Percentiles rank a stretch among this genome's conserved stretches.
Evolutionary conservation across 2,113 vertebrate genomes (phyloP).

Genomic region (Tetrax tetrax): DNA sequence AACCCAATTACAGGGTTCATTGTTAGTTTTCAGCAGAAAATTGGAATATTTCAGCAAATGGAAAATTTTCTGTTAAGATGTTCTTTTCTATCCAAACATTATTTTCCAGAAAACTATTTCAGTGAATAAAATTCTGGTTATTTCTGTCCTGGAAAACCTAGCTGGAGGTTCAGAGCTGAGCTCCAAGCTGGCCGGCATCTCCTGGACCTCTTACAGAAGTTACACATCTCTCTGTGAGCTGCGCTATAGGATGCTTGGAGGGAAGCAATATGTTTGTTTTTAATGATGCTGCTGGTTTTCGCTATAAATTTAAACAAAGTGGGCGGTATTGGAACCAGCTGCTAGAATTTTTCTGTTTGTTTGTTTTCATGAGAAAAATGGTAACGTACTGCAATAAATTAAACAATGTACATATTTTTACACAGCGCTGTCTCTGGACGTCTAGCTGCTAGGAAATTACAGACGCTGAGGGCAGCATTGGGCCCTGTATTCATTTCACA

Average conservation of each 20-base stretch:
- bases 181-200: background rate
- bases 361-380: conserved; percentile 66
- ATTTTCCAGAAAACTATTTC: background rate
- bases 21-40: conserved; percentile 64
- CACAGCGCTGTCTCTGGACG: background rate
- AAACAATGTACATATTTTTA: conserved; percentile 51
- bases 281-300: conserved; percentile 63
- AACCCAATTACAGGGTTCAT: conserved; percentile 38
- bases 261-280: conserved; percentile 59
- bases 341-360: conserved; percentile 39
- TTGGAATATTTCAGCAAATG: conserved; percentile 65
- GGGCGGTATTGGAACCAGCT: conserved; percentile 53
- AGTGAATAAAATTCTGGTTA: conserved; percentile 36
- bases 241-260: conserved; percentile 45
- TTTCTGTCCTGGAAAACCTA: conserved; percentile 48
- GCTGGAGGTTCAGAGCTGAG: conserved; percentile 3
- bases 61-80: conserved; percentile 42
- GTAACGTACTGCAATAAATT: conserved; percentile 46
- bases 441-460: conserved; percentile 38
- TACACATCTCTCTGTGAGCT: conserved; percentile 15
- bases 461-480: conserved; percentile 24
- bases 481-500: conserved; percentile 31
- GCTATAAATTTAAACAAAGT: conserved; percentile 67
- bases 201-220: conserved; percentile 44
- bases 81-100: background rate